Evolutionary conservation across 1,140 invertebrate genomes (phyloP), one percentile per base, ranked within the genome.

Genomic region (Sycobia sp.): DNA sequence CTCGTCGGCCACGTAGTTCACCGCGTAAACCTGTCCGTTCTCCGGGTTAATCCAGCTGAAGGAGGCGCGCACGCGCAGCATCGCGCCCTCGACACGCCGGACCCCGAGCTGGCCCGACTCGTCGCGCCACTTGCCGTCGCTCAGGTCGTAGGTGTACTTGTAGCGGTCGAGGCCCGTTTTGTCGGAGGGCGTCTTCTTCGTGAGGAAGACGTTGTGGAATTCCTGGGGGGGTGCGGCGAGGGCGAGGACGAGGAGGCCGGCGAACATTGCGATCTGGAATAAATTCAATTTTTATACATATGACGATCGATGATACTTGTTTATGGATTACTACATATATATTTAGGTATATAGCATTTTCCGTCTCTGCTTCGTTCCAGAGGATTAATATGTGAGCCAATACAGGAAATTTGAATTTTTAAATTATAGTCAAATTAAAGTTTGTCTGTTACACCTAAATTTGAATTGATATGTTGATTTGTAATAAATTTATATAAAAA

Each of bases 61-160:
- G 36, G 82, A 81, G 18, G 86, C 86, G 11, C 60, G 49, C n/a
- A 68, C 56, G 20, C 56, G 57, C 5, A 62, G 58, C 46, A 58
- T 47, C 7, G 39, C 54, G 4, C 4, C 16, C 10, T 11, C 8
- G 4, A 10, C 47, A n/a, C 22, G 23, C 14, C 25, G 23, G 10
- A 3, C 8, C 67, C 88, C 86, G 7, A 89, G 66, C 22, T 80
- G 70, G 2, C 83, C 88, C 41, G 78, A 69, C 75, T 89, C 87
- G 9, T 83, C 74, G 3, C 77, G 74, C 1, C 69, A 60, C 61
- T 86, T 84, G 8, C 88, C 87, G 68, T 90, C 85, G 67, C 84
- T 86, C 7, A 87, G 83, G 68, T 88, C 84, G 25, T 83, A 83
- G 9, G 83, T 71, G 44, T 69, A 83, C 23, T 76, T 75, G 67